These are phyloP conservation scores for Sprattus sprattus DNA, from an alignment of 2,113 vertebrate genomes.

Conservation along the genomic window DNA sequence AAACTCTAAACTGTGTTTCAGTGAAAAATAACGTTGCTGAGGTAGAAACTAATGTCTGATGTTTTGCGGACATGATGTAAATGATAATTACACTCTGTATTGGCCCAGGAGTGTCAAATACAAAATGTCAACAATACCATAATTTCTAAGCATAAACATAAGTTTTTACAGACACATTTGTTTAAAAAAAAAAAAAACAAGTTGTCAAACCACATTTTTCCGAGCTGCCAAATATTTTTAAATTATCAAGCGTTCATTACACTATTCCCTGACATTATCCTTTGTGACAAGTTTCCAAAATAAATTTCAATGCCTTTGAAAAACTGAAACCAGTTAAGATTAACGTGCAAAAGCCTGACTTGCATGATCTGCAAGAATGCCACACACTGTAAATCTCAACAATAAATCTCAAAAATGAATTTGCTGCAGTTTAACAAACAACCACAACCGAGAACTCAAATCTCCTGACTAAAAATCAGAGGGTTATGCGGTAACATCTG, in stretches of 20 bases:
- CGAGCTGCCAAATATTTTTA: too few relatives aligned
- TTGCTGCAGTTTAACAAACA: not conserved
- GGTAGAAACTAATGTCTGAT: not conserved
- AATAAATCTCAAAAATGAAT: not conserved
- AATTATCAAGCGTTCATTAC: too few relatives aligned
- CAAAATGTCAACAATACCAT: not conserved
- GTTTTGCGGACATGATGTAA: too few relatives aligned
- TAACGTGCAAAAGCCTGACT: not conserved
- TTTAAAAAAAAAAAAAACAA: too few relatives aligned
- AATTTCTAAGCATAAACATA: not conserved
- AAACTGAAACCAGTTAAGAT: not conserved
- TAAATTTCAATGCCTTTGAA: not conserved
- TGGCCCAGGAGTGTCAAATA: too few relatives aligned
- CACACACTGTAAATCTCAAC: not conserved
- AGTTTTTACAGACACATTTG: not conserved
- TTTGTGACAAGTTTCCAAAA: not conserved
- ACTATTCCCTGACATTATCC: too few relatives aligned
- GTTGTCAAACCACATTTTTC: not conserved
- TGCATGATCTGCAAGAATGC: not conserved
- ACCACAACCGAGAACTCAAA: not conserved
- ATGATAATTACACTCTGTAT: too few relatives aligned
- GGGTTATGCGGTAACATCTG: too few relatives aligned
- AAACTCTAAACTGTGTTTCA: not conserved
- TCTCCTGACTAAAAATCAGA: not conserved
- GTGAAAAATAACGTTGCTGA: not conserved